These are phyloP conservation scores for Lathronympha strigana DNA, from an alignment of 2,888 invertebrate species.

Conservation along the genomic window DNA sequence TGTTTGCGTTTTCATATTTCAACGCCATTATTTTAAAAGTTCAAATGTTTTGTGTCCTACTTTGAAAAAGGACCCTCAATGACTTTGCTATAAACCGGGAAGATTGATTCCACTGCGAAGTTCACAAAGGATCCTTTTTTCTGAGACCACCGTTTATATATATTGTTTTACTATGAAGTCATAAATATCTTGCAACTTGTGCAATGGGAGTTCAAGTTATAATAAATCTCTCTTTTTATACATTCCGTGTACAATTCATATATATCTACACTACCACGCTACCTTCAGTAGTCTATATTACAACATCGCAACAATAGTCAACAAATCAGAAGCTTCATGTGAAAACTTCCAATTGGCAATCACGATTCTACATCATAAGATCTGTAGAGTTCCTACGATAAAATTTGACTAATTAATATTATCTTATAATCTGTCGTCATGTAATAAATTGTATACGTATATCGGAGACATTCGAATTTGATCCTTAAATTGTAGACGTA, in stretches of 20 bases:
- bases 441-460: constrained; percentile 17
- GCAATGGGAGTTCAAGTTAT: constrained; percentile 14
- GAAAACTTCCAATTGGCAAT: background rate
- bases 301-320: constrained; percentile 15
- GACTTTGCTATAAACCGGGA: background rate
- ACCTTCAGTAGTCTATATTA: constrained; percentile 16
- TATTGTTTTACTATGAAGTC: background rate
- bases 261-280: constrained; percentile 12
- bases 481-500: constrained; percentile 18
- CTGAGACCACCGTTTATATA: background rate
- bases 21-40: constrained; percentile 1
- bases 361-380: constrained; percentile 25
- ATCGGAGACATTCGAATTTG: constrained; percentile 29
- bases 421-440: constrained; percentile 10
- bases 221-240: constrained; percentile 27
- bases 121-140: background rate
- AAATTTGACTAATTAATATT: constrained; percentile 6
- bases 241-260: constrained; percentile 9
- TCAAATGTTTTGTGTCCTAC: background rate
- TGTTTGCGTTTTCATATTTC: background rate
- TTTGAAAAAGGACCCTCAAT: background rate
- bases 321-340: constrained; percentile 12
- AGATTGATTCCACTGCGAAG: background rate
- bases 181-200: constrained; percentile 19
- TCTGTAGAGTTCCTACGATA: constrained; percentile 16